A percentile compares a stretch with the other conserved stretches of the same genome.
These are phyloP conservation scores for Epinephelus malabaricus DNA, from an alignment of 2,797 vertebrate genomes.

Conservation along the genomic window DNA sequence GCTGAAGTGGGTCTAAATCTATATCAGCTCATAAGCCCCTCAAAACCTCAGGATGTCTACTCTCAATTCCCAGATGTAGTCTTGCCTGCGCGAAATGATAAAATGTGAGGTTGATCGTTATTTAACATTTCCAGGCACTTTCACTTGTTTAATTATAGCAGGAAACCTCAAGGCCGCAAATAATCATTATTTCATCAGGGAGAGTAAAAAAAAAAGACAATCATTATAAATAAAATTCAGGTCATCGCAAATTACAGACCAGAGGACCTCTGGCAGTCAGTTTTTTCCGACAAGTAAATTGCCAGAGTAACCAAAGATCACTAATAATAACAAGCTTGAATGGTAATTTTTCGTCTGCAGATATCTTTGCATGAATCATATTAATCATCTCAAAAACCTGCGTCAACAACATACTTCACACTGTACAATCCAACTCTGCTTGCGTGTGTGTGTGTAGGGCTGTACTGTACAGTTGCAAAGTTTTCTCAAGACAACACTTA, in stretches of 20 bases:
- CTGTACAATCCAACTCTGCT: neutral
- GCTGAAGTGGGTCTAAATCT: slow-evolving; percentile 44
- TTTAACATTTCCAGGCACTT: slow-evolving; percentile 59
- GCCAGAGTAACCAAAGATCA: slow-evolving; percentile 19
- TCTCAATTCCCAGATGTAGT: slow-evolving; percentile 30
- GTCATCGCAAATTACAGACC: slow-evolving; percentile 42
- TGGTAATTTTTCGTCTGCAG: neutral
- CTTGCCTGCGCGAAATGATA: slow-evolving; percentile 11
- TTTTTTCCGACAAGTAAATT: slow-evolving; percentile 29
- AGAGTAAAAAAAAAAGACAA: slow-evolving; percentile 15
- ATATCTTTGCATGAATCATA: neutral
- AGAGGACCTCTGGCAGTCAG: slow-evolving; percentile 33
- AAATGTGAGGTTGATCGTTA: slow-evolving; percentile 48
- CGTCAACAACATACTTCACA: neutral
- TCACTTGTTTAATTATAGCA: slow-evolving; percentile 45
- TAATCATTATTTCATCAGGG: slow-evolving; percentile 54
- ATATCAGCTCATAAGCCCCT: slow-evolving; percentile 38
- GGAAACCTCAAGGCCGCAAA: slow-evolving; percentile 56
- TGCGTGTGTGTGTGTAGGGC: neutral
- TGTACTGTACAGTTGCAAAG: neutral
- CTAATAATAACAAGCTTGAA: neutral
- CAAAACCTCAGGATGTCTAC: slow-evolving; percentile 31
- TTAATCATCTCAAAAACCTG: neutral
- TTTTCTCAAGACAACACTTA: neutral
- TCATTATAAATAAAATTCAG: slow-evolving; percentile 49